Percentiles rank a stretch among this genome's conserved stretches.
Conservation (phyloP, 2,113 vertebrate species). For the Bagarius yarrelli region DNA sequence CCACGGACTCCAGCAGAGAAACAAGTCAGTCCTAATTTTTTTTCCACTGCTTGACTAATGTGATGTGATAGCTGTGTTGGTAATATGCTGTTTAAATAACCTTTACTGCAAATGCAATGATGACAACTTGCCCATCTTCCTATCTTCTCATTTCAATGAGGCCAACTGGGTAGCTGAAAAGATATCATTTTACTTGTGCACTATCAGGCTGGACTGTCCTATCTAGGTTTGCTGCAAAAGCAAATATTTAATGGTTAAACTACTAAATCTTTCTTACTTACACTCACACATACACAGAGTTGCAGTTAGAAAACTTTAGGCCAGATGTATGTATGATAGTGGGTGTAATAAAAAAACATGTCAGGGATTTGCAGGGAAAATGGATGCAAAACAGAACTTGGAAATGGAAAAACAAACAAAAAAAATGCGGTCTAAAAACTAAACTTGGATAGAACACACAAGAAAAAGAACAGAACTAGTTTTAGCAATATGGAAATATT, state of each 20-base stretch:
- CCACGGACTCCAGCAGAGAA: conserved; percentile 2
- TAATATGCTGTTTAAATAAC: conserved; percentile 34
- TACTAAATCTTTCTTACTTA: background rate
- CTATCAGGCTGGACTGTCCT: conserved; percentile 18
- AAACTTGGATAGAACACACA: too few species aligned
- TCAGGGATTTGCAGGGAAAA: too few species aligned
- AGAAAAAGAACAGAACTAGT: too few species aligned
- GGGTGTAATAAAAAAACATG: background rate
- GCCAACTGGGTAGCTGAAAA: conserved; percentile 12
- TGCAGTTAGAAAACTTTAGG: background rate
- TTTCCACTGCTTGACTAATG: conserved; percentile 22
- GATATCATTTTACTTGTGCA: conserved; percentile 37
- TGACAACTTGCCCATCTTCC: conserved; percentile 41
- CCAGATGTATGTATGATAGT: background rate
- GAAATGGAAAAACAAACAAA: too few species aligned
- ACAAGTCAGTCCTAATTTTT: conserved; percentile 10
- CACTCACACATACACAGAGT: background rate
- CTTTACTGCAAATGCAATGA: conserved; percentile 27
- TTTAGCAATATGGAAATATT: too few species aligned
- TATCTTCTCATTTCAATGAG: conserved; percentile 32
- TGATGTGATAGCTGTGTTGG: conserved; percentile 31
- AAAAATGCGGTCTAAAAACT: too few species aligned
- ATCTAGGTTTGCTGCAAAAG: conserved; percentile 31
- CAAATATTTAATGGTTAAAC: conserved; percentile 37
- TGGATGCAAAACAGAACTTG: background rate